A percentile compares a stretch with the other conserved stretches of the same genome.
These are phyloP conservation scores for Dryocosmus kuriphilus DNA, from an alignment of 2,888 invertebrate species.

Conservation along the genomic window DNA sequence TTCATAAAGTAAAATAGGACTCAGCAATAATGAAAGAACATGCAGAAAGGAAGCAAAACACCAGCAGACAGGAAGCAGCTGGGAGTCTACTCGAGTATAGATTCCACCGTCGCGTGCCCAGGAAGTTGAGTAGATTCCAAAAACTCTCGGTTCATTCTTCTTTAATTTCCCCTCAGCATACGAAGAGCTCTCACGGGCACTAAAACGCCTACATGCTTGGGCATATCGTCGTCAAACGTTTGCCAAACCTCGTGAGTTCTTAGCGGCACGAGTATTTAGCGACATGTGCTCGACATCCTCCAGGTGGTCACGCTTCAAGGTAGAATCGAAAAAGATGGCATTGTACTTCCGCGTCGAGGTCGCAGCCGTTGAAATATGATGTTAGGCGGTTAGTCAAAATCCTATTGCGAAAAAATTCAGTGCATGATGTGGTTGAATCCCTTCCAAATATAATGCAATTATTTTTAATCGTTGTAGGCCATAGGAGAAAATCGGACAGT, in stretches of 20 bases:
- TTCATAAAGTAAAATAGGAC: slow-evolving; percentile 39
- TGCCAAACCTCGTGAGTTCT: slow-evolving; percentile 60
- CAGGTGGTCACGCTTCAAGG: slow-evolving; percentile 57
- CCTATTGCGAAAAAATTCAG: neutral
- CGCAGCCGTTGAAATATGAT: slow-evolving; percentile 16
- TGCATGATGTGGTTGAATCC: neutral
- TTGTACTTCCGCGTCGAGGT: slow-evolving; percentile 19
- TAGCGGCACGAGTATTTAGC: slow-evolving; percentile 61
- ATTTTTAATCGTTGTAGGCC: too few species aligned
- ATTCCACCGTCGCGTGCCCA: slow-evolving; percentile 68
- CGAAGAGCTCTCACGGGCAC: slow-evolving; percentile 14
- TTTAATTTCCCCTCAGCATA: neutral
- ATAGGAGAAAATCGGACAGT: too few species aligned
- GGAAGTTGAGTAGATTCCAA: slow-evolving; percentile 37
- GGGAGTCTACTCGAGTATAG: slow-evolving; percentile 64
- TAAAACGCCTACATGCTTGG: slow-evolving; percentile 35
- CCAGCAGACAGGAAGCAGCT: slow-evolving; percentile 73
- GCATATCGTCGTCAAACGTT: slow-evolving; percentile 68
- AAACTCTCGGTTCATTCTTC: slow-evolving; percentile 31
- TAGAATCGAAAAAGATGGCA: slow-evolving; percentile 43
- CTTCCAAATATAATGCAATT: neutral
- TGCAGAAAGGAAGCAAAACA: slow-evolving; percentile 35
- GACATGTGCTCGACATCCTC: slow-evolving; percentile 60
- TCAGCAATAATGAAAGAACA: slow-evolving; percentile 36
- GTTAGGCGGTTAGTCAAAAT: slow-evolving; percentile 16